Conservation (phyloP, 2,888 invertebrate species). For the Eupithecia subfuscata region DNA sequence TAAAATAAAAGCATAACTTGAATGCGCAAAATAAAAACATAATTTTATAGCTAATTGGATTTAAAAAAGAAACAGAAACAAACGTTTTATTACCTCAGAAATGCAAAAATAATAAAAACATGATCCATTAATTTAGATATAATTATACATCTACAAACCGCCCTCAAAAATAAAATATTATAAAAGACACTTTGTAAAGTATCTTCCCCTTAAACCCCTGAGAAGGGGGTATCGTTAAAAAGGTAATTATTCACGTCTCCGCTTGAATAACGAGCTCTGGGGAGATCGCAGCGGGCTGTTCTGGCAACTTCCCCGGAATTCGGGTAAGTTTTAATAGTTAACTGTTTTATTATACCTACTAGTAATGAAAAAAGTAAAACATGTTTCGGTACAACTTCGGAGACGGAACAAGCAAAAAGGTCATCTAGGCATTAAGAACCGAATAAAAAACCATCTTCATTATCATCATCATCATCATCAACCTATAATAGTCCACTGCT, state of each 20-base stretch:
- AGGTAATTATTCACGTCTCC: slow-evolving; percentile 17
- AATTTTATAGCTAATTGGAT: background rate
- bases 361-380: background rate
- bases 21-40: background rate
- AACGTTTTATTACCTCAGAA: background rate
- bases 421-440: too few species aligned
- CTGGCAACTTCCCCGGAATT: slow-evolving; percentile 13
- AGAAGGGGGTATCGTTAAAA: slow-evolving; percentile 16
- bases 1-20: background rate
- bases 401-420: background rate
- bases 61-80: background rate
- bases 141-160: background rate
- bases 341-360: slow-evolving; percentile 10
- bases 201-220: slow-evolving; percentile 5
- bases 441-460: too few species aligned
- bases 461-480: too few species aligned
- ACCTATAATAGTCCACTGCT: too few species aligned
- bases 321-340: slow-evolving; percentile 15
- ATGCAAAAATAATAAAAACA: background rate
- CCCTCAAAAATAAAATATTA: background rate
- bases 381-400: background rate
- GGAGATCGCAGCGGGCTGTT: slow-evolving; percentile 10
- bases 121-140: background rate
- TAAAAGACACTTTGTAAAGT: background rate
- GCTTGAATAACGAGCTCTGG: slow-evolving; percentile 14